phyloP scores from a whole-genome alignment of 2,888 invertebrate species.

The Bibio marci region DNA sequence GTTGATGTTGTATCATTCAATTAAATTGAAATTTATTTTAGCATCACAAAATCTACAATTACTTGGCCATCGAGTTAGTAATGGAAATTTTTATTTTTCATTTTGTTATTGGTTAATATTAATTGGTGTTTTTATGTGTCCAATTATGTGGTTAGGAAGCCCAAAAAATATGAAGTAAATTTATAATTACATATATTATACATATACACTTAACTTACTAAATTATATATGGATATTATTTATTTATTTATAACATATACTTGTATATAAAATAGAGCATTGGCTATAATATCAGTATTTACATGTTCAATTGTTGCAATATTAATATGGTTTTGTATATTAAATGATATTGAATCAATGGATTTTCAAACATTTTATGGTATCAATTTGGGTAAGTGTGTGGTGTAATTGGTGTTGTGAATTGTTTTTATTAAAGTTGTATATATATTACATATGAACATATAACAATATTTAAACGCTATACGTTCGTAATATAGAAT shows the following conservation, averaged over 20 bases:
- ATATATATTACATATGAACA: too few species aligned
- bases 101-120: conserved; percentile 74
- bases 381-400: background rate
- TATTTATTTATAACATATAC: conserved; percentile 16
- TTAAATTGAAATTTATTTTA: too few species aligned
- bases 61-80: conserved; percentile 53
- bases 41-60: conserved; percentile 66
- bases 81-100: conserved; percentile 44
- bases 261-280: too few species aligned
- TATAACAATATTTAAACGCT: too few species aligned
- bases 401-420: too few species aligned
- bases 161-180: conserved; percentile 83
- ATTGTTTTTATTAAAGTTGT: too few species aligned
- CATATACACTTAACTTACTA: conserved; percentile 26
- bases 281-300: conserved; percentile 46
- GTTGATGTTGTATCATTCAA: too few species aligned
- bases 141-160: conserved; percentile 75
- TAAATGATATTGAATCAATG: conserved; percentile 22
- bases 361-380: background rate
- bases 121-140: conserved; percentile 55
- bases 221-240: background rate
- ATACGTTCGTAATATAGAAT: too few species aligned
- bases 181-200: conserved; percentile 13
- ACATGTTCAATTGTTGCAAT: conserved; percentile 46
- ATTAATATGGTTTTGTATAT: conserved; percentile 47